phyloP scores from a whole-genome alignment of 1,140 invertebrate species.

The Rhopalosiphum padi region DNA sequence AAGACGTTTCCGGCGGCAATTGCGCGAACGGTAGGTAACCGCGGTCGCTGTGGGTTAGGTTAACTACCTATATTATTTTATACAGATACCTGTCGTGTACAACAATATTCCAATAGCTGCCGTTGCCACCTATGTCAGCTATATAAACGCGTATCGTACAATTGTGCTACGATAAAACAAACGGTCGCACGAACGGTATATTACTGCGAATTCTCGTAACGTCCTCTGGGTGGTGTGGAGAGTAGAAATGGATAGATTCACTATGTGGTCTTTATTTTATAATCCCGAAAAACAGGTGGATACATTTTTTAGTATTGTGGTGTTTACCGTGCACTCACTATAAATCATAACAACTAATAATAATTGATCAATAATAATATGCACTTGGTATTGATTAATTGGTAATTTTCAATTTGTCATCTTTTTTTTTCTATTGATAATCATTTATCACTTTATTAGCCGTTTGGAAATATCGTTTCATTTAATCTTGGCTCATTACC shows the following conservation, averaged over 20 bases:
- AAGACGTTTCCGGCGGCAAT: neutral
- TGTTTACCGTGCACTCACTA: too few species aligned
- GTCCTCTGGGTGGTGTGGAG: rapidly evolving
- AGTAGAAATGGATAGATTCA: neutral
- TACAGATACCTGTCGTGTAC: neutral
- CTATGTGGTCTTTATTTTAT: neutral
- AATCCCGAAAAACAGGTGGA: neutral
- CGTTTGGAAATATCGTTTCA: too few species aligned
- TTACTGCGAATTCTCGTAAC: neutral
- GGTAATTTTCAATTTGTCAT: too few species aligned
- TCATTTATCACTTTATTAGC: too few species aligned
- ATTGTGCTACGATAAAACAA: neutral
- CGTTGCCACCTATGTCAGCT: neutral
- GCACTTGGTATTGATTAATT: neutral
- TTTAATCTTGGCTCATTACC: too few species aligned
- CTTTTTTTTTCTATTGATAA: too few species aligned
- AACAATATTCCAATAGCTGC: neutral
- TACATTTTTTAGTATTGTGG: neutral
- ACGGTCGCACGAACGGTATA: neutral
- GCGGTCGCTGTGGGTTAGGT: too few species aligned
- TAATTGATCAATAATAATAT: neutral
- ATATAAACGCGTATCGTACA: neutral
- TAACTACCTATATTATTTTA: neutral
- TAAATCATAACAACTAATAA: too few species aligned
- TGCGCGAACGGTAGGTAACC: neutral